These are phyloP conservation scores for Aegypius monachus DNA, from an alignment of 2,113 vertebrate species.

Conservation along the genomic window DNA sequence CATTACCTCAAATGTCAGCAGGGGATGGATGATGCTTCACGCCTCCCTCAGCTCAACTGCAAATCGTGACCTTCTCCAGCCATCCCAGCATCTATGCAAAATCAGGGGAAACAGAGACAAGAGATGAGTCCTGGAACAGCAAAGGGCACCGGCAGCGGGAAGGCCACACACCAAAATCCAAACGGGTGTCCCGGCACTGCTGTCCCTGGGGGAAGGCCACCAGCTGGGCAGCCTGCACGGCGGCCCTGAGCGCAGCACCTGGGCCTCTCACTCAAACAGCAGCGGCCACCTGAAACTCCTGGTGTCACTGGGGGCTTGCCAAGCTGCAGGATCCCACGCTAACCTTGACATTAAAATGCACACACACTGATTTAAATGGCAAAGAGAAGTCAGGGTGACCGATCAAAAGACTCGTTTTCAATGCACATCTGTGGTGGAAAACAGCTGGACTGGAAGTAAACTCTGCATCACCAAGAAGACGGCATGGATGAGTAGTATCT, in stretches of 20 bases:
- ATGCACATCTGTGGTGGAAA: not conserved
- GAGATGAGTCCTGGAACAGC: not conserved
- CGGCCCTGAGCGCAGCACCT: not conserved
- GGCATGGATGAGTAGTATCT: not conserved
- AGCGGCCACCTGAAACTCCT: not conserved
- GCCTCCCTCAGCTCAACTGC: conserved; percentile 5
- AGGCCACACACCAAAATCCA: not conserved
- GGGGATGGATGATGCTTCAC: not conserved
- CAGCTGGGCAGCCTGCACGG: not conserved
- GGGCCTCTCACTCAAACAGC: conserved; percentile 30
- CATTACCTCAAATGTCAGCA: conserved; percentile 27
- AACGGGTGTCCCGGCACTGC: rapidly evolving
- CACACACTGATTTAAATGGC: not conserved
- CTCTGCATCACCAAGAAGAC: not conserved
- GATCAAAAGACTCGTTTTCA: not conserved
- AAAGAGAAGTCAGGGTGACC: not conserved
- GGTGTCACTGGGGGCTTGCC: not conserved
- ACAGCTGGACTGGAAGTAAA: not conserved
- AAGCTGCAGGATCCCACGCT: not conserved
- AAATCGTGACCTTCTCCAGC: not conserved
- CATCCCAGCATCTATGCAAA: conserved; percentile 39
- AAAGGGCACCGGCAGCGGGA: not conserved
- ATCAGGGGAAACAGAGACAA: not conserved
- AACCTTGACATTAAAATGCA: conserved; percentile 13
- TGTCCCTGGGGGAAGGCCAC: not conserved